Evolutionary conservation across 2,113 vertebrate species (phyloP).

Genomic region (Prunella fulvescens): DNA sequence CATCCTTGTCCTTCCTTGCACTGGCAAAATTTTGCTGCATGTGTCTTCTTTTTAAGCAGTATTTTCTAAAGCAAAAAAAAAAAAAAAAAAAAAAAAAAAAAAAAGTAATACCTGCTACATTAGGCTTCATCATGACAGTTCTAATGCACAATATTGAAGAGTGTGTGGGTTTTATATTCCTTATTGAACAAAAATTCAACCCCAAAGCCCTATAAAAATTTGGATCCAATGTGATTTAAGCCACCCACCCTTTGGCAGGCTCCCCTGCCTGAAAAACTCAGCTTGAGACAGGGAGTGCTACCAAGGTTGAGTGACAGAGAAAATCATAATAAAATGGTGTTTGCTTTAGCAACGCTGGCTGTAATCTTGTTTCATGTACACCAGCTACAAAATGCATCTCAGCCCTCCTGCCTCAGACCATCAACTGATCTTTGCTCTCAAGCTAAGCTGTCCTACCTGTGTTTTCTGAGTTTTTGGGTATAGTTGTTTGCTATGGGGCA

Average conservation of each 20-base stretch:
- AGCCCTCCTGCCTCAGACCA: not conserved
- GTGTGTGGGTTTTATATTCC: not conserved
- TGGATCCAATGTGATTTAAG: conserved; percentile 13
- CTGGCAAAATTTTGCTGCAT: not conserved
- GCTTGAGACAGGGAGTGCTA: not conserved
- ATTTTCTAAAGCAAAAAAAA: not conserved
- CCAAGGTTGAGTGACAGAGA: not conserved
- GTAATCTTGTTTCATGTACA: not conserved
- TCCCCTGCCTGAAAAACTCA: conserved; percentile 14
- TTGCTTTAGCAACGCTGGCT: not conserved
- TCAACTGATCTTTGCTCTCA: not conserved
- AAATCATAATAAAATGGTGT: not conserved
- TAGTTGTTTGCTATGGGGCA: not conserved
- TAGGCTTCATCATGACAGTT: not conserved
- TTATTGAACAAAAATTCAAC: not conserved
- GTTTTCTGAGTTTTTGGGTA: not conserved
- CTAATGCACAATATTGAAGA: not conserved
- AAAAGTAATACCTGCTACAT: not conserved
- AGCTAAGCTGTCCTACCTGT: not conserved
- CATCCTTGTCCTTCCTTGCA: not conserved
- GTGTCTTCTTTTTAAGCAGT: not conserved
- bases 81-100: not conserved
- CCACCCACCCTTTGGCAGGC: conserved; percentile 27
- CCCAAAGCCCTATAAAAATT: not conserved
- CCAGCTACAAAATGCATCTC: not conserved